These are phyloP conservation scores for Colletes gigas DNA, from an alignment of 1,140 invertebrate genomes.

Conservation along the genomic window DNA sequence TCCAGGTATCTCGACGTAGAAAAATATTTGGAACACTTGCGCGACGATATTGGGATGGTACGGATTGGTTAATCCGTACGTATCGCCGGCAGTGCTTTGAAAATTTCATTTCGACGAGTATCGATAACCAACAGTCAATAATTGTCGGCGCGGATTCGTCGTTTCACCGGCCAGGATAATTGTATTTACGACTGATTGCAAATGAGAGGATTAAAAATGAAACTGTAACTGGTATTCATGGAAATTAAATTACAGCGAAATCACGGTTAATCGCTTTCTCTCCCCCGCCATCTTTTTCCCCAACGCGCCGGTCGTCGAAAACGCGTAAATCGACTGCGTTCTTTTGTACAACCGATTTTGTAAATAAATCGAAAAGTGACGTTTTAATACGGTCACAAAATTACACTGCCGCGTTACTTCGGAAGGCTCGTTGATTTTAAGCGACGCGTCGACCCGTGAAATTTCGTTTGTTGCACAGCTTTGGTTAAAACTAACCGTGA, in stretches of 20 bases:
- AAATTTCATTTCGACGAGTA: conserved; percentile 27
- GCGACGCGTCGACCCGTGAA: background rate
- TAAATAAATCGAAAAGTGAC: conserved; percentile 19
- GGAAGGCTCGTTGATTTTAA: background rate
- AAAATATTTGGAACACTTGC: conserved; percentile 65
- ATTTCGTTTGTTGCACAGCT: background rate
- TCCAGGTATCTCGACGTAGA: conserved; percentile 27
- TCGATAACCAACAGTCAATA: conserved; percentile 33
- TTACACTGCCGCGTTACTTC: background rate
- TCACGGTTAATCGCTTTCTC: background rate
- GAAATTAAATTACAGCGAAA: conserved; percentile 2
- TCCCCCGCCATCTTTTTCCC: too few relatives aligned
- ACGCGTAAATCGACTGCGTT: background rate
- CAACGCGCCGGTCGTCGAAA: background rate
- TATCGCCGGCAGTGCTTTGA: background rate
- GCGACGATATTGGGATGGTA: background rate
- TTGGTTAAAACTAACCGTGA: background rate
- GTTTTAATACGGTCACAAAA: conserved; percentile 7
- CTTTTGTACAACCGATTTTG: background rate
- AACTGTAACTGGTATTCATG: conserved; percentile 9
- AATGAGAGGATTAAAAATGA: conserved; percentile 41
- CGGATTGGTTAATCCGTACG: conserved; percentile 10
- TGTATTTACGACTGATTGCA: conserved; percentile 37
- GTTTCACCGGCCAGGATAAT: conserved; percentile 9
- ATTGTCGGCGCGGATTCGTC: background rate